These are phyloP conservation scores for Harlomillsia oculata DNA, from an alignment of 1,140 invertebrate genomes.

Conservation along the genomic window DNA sequence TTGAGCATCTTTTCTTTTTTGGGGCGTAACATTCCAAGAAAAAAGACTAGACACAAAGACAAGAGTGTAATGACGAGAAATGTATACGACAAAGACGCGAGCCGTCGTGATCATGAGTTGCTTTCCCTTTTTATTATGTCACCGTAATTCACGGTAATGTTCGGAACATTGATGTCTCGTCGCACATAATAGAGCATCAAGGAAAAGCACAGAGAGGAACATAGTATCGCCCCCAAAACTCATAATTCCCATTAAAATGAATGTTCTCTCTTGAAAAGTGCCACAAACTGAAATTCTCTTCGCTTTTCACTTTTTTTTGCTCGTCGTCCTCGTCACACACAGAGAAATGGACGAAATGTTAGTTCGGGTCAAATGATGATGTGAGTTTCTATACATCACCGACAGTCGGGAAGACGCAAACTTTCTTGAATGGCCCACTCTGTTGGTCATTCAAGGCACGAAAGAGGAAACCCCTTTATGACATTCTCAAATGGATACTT, in stretches of 20 bases:
- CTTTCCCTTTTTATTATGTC: slow-evolving; percentile 29
- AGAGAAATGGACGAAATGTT: background rate
- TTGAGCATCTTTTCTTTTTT: no score
- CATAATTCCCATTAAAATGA: slow-evolving; percentile 31
- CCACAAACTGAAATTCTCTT: background rate
- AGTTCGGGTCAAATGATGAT: no score
- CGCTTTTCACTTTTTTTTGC: background rate
- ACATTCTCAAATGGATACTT: slow-evolving; percentile 17
- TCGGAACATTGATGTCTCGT: slow-evolving; percentile 21
- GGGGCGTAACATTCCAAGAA: no score
- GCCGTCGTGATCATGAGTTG: slow-evolving; percentile 15
- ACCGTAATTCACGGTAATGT: slow-evolving; percentile 28
- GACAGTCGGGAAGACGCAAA: no score
- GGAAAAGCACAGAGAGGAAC: no score
- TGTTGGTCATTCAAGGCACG: slow-evolving; percentile 13
- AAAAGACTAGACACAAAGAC: no score
- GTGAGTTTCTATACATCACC: background rate
- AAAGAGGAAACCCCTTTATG: slow-evolving; percentile 12
- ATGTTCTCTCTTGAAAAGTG: background rate
- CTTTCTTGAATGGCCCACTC: slow-evolving; percentile 5
- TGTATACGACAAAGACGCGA: no score
- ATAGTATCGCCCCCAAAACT: no score
- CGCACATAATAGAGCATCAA: no score
- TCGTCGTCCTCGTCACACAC: background rate
- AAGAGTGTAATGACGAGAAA: no score